Evolutionary conservation across 1,140 invertebrate species (phyloP).

Genomic region (Hyphantria cunea): DNA sequence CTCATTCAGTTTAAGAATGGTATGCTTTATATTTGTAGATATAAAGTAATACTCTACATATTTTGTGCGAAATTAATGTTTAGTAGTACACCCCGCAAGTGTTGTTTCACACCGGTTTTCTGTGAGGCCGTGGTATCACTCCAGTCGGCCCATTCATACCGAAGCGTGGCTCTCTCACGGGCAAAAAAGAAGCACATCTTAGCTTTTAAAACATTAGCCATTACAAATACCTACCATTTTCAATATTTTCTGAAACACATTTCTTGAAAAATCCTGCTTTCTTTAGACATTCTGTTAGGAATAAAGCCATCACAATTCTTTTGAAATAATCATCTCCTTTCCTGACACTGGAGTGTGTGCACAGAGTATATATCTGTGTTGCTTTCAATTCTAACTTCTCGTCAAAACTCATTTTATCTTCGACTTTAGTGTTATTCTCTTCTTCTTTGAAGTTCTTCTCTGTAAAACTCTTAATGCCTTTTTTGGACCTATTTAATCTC

Average conservation of each 20-base stretch:
- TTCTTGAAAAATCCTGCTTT: constrained; percentile 83
- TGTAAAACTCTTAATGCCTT: constrained; percentile 50
- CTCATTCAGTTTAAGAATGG: too few species aligned
- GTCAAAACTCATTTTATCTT: constrained; percentile 51
- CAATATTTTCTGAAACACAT: constrained; percentile 44
- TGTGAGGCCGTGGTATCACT: too few species aligned
- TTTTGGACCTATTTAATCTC: constrained; percentile 64
- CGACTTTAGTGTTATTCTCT: constrained; percentile 40
- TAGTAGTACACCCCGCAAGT: too few species aligned
- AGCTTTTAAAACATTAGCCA: too few species aligned
- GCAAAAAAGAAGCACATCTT: too few species aligned
- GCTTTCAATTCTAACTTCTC: constrained; percentile 63
- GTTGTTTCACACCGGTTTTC: too few species aligned
- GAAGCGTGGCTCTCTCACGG: too few species aligned
- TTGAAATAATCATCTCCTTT: constrained; percentile 88
- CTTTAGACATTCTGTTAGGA: constrained; percentile 88
- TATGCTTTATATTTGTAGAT: too few species aligned
- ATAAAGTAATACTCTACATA: too few species aligned
- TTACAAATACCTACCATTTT: constrained; percentile 47
- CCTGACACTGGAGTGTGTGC: constrained; percentile 85
- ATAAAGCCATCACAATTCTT: constrained; percentile 89
- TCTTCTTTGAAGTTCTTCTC: constrained; percentile 51
- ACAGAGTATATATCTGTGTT: constrained; percentile 84
- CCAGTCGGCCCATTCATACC: too few species aligned
- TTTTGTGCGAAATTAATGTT: too few species aligned